Conservation (phyloP, 2,113 vertebrate genomes). For the Cinclus mexicanus region DNA sequence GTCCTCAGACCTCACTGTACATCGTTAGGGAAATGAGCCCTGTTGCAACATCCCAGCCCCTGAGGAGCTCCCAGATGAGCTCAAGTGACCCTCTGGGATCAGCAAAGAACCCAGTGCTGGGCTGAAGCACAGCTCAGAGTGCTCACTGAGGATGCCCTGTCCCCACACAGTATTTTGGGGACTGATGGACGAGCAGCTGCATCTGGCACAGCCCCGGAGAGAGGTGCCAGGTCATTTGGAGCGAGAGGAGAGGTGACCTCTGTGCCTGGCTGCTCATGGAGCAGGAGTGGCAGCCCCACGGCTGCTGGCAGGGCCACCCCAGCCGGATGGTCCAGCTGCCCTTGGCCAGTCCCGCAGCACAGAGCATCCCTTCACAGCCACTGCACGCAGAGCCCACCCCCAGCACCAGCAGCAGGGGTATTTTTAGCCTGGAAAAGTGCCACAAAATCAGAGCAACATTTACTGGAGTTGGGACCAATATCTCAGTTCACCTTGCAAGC, state of each 20-base stretch:
- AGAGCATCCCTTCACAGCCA: not conserved
- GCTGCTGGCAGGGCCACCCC: not conserved
- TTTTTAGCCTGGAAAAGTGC: slow-evolving; percentile 61
- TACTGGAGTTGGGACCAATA: not conserved
- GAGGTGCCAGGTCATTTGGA: not conserved
- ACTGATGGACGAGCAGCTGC: not conserved
- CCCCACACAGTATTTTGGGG: not conserved
- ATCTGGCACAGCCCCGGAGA: not conserved
- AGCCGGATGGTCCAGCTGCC: not conserved
- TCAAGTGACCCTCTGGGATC: not conserved
- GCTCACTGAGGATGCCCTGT: not conserved
- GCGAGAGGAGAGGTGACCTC: not conserved
- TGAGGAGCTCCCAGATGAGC: not conserved
- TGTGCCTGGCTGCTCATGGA: not conserved
- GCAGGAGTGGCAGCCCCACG: not conserved
- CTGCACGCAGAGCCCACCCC: not conserved
- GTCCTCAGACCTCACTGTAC: not conserved
- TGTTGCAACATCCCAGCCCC: not conserved
- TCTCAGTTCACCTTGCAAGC: slow-evolving; percentile 3
- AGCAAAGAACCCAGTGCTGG: not conserved
- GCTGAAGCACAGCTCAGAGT: not conserved
- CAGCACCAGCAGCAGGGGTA: not conserved
- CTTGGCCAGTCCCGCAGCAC: not conserved
- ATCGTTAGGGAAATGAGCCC: not conserved
- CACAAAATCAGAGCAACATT: not conserved